Percentiles rank a stretch among this genome's conserved stretches.
phyloP scores from a whole-genome alignment of 2,113 vertebrate genomes.

The Actinemys pallida region DNA sequence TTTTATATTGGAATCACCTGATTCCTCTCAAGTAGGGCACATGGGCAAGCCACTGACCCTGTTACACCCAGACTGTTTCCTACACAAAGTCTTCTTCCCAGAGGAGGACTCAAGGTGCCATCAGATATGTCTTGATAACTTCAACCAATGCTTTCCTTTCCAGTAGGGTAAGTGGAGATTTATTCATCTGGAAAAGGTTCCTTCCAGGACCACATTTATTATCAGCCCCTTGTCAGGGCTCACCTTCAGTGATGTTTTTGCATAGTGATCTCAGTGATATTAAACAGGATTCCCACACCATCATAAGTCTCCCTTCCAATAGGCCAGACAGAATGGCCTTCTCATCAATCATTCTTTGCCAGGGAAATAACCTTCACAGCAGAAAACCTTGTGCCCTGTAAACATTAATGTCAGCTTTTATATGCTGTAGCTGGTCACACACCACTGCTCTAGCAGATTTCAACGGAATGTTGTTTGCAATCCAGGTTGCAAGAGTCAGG shows the following conservation, averaged over 20 bases:
- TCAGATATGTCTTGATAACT: constrained; percentile 17
- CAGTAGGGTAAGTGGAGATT: not conserved
- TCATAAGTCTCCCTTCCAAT: not conserved
- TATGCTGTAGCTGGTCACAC: not conserved
- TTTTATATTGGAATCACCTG: not conserved
- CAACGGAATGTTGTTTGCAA: not conserved
- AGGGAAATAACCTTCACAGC: constrained; percentile 14
- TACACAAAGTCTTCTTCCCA: not conserved
- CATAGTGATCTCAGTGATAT: not conserved
- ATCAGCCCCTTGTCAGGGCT: not conserved
- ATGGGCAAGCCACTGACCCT: not conserved
- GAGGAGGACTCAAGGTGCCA: not conserved
- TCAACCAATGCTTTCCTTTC: not conserved
- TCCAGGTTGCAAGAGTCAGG: not conserved
- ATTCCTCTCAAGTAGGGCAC: not conserved
- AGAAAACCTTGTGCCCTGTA: not conserved
- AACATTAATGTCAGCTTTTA: not conserved
- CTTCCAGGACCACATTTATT: not conserved
- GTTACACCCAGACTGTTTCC: not conserved
- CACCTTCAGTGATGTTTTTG: not conserved
- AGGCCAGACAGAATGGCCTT: constrained; percentile 19
- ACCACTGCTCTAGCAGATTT: not conserved
- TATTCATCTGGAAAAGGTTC: constrained; percentile 18
- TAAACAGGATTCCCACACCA: not conserved
- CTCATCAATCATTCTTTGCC: constrained; percentile 7